Evolutionary conservation across 1,140 invertebrate species (phyloP), one percentile per base, ranked within the genome.

Genomic region (Zaprionus lachaisei): DNA sequence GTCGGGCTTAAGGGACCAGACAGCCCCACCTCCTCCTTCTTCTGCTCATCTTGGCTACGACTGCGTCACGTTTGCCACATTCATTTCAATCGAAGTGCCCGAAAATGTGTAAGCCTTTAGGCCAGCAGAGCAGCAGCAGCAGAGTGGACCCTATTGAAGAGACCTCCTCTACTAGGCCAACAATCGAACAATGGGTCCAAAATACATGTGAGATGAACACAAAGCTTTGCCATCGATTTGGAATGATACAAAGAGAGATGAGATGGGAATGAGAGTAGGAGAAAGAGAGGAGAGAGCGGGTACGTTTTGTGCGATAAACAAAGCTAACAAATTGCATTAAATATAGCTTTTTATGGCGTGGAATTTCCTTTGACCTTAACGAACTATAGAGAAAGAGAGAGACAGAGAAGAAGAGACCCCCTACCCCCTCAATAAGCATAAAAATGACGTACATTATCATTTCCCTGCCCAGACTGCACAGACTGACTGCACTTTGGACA

Each of bases 1-100:
- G 66, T 51, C 20, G 14, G 66, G 20, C 6, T 51, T 20, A 26
- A 54, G 66, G 57, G 63, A 56, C 34, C 47, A 49, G 47, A 49
- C 47, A 20, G 12, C 41, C 12, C 47, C 47, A 3, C 4, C 47
- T 5, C 47, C 47, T 9, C 12, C 51, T 26, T 1, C 51, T 15
- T 17, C 54, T 22, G 20, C 7, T 17, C n/a, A n/a, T n/a, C 41
- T 47, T 51, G 26, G 2, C 54, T 56, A 22, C 51, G 66, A 79
- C 80, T 79, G 56, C 77, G 80, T 83, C 84, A 87, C 84, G 83
- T 80, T 83, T 80, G 80, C 74, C 67, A 84, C 80, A 89, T 87
- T 80, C 81, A 89, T 89, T 81, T 89, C 85, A 90, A 89, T 89
- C 85, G 47, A 51, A 87, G 31, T 57, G 47, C 54, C 37, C 55